Conservation (phyloP, 2,797 vertebrate species). For the Paratrypauchen microcephalus region DNA sequence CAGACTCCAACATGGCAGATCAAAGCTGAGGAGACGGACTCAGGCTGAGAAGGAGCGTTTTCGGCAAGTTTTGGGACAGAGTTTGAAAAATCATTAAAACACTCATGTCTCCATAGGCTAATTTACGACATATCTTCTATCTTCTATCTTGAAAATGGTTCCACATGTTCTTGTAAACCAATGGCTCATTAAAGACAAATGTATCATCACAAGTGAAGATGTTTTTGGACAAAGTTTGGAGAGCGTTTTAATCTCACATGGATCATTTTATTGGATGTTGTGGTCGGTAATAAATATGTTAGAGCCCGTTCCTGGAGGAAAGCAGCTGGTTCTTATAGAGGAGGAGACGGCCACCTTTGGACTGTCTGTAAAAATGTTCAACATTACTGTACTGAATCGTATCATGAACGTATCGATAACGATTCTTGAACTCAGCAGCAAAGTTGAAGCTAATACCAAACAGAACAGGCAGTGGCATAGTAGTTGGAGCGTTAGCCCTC, state of each 20-base stretch:
- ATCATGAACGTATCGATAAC: not conserved
- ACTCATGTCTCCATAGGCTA: not conserved
- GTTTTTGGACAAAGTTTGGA: not conserved
- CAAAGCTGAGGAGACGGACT: slow-evolving; percentile 2
- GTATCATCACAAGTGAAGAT: not conserved
- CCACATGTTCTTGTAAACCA: not conserved
- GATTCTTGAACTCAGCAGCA: not conserved
- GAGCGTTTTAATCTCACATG: not conserved
- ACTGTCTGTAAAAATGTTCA: not conserved
- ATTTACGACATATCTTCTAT: not conserved
- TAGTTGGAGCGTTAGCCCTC: not conserved
- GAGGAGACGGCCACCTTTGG: too few relatives aligned
- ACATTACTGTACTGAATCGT: not conserved
- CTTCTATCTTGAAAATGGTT: slow-evolving; percentile 1
- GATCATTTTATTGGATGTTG: not conserved
- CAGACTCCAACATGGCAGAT: slow-evolving; percentile 22
- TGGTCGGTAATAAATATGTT: not conserved
- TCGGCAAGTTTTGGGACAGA: not conserved
- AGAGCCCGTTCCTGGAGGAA: not conserved
- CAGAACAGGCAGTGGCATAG: not conserved
- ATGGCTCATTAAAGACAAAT: not conserved
- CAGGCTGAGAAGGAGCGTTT: not conserved
- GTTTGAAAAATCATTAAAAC: not conserved
- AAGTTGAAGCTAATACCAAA: not conserved
- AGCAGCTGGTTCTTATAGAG: not conserved